These are phyloP conservation scores for Cacajao melanocephalus DNA, from an alignment of 2,797 vertebrate genomes.

Conservation along the genomic window DNA sequence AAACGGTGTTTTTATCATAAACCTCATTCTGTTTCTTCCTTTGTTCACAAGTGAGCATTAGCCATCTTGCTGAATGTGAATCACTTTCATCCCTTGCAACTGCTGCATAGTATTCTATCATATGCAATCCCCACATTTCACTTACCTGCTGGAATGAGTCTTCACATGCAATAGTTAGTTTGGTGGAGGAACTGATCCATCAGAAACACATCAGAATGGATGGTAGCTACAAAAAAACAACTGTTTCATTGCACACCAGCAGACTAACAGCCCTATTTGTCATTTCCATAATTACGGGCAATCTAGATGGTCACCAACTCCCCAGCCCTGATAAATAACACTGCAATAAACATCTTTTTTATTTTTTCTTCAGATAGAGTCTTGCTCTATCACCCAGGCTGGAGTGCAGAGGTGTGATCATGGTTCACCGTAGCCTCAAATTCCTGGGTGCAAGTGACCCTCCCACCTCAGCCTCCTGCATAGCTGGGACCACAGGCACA, in stretches of 20 bases:
- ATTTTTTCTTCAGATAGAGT: neutral
- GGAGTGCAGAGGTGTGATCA: neutral
- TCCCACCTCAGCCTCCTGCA: neutral
- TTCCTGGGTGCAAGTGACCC: no score
- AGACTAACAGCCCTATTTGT: neutral
- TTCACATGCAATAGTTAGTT: neutral
- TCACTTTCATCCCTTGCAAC: neutral
- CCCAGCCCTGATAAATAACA: neutral
- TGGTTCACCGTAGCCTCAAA: neutral
- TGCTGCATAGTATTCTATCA: accelerated
- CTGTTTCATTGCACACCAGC: neutral
- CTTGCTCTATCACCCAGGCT: neutral
- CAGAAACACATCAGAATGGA: neutral
- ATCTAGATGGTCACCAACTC: neutral
- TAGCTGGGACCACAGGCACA: neutral
- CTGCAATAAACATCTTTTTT: neutral
- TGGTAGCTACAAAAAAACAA: neutral
- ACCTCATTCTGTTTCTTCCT: neutral
- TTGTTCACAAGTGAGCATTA: accelerated
- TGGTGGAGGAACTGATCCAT: neutral
- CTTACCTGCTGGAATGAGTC: neutral
- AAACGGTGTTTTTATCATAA: neutral
- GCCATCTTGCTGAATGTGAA: no score
- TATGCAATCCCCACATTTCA: neutral
- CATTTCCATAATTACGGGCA: neutral